These are phyloP conservation scores for Oxyura jamaicensis DNA, from an alignment of 2,113 vertebrate species.

Conservation along the genomic window DNA sequence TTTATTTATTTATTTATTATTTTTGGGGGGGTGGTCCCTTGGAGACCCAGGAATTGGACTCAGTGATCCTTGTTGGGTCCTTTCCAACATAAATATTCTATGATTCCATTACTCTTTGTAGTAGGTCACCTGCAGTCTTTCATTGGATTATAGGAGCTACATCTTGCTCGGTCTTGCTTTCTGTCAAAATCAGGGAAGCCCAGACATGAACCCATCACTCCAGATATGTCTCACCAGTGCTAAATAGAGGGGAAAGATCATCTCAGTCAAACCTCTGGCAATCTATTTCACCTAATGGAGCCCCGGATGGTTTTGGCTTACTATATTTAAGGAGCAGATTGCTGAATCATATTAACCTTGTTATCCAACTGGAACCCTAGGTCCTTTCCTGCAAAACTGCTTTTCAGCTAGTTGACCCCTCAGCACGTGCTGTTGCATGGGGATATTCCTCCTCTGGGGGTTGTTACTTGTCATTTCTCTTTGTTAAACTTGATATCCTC, in stretches of 20 bases:
- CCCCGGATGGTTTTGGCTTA: background rate
- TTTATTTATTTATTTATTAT: no score
- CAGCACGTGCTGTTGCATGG: background rate
- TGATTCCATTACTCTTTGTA: no score
- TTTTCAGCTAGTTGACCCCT: background rate
- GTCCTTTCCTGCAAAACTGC: background rate
- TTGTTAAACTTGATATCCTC: background rate
- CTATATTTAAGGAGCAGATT: fast-evolving
- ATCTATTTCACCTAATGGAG: background rate
- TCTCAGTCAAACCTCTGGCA: background rate
- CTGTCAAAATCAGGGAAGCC: background rate
- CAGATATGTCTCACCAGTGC: background rate
- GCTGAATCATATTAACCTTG: background rate
- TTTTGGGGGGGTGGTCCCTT: no score
- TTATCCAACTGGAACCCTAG: background rate
- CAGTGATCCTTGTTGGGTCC: no score
- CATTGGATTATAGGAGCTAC: no score
- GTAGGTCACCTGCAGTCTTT: no score
- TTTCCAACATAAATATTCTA: no score
- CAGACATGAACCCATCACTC: background rate
- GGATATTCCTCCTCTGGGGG: background rate
- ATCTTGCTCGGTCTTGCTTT: no score
- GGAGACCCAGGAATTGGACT: no score
- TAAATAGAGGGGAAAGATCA: background rate
- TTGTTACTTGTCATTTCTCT: background rate